phyloP scores from a whole-genome alignment of 2,797 vertebrate genomes.

The Amblyopsis hoosieri region DNA sequence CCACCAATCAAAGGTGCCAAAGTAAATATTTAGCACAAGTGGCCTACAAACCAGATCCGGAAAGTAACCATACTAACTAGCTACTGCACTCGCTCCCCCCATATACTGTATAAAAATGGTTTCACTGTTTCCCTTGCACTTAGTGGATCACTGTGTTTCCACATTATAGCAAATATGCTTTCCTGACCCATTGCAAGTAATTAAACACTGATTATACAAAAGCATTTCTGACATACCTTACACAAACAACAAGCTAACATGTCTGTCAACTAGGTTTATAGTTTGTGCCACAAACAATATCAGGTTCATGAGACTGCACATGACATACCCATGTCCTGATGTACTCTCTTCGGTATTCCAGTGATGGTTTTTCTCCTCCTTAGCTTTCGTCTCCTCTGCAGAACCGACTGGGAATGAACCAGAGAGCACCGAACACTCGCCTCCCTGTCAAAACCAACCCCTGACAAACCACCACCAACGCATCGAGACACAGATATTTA shows the following conservation, averaged over 20 bases:
- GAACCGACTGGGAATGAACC: constrained; percentile 98
- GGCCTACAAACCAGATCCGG: too few relatives aligned
- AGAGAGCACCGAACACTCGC: constrained; percentile 98
- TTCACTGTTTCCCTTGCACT: too few relatives aligned
- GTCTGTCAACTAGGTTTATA: not conserved
- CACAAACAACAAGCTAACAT: not conserved
- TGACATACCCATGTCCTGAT: constrained; percentile 96
- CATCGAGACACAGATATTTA: constrained; percentile 22
- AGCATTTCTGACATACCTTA: too few relatives aligned
- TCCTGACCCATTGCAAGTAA: too few relatives aligned
- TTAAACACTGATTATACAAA: too few relatives aligned
- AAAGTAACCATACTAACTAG: too few relatives aligned
- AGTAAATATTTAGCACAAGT: too few relatives aligned
- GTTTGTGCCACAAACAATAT: not conserved
- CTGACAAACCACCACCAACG: constrained; percentile 75
- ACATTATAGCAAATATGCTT: too few relatives aligned
- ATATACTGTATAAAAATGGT: too few relatives aligned
- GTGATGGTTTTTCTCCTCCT: constrained; percentile 99
- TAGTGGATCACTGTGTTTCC: too few relatives aligned
- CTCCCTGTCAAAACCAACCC: constrained; percentile 98
- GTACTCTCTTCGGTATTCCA: constrained; percentile 98
- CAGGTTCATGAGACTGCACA: not conserved
- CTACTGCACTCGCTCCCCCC: too few relatives aligned
- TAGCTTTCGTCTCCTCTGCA: constrained; percentile 95
- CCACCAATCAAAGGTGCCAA: too few relatives aligned